Base-by-base conservation (phyloP, 2,888 invertebrate species). In the Encarsia formosa region DNA sequence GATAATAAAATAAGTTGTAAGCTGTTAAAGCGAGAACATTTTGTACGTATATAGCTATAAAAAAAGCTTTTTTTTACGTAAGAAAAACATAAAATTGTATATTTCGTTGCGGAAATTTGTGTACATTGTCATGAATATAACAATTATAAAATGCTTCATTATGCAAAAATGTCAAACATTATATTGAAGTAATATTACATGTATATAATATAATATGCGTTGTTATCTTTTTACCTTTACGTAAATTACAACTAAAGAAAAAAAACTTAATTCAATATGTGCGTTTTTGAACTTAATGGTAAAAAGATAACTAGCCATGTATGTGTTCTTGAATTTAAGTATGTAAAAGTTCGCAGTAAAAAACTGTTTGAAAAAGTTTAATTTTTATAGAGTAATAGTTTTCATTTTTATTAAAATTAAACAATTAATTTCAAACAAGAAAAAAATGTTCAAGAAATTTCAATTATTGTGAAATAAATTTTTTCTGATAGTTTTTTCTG, bases 71-170 rank as follows among this genome's bases (percentile, higher is more conserved):
- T 60, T 63, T 60, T 54, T 60, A 59, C 41, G 37, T 40, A 9
- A 26, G 23, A 39, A 13, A 56, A 45, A 41, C 47, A 51, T 55
- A 61, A 49, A 49, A 54, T 39, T 64, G 63, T 64, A 65, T 58
- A 65, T 65, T 66, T 58, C 56, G 62, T 66, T 66, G 54, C 61
- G 34, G 51, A 45, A 46, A 46, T 48, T 42, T 49, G 32, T 63
- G 62, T 62, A 61, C 34, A 63, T 59, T 62, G 53, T 54, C 46
- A 53, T 23, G 11, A 52, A 26, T 39, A 53, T 15, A 32, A 11
- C 41, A 24, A 38, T 9, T 48, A 42, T 43, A 42, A 54, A 45
- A 31, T 23, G 34, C 40, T 53, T 49, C 31, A 31, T 49, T 53
- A 38, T 48, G 22, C 40, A 26, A 38, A 50, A 31, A 19, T 42